phyloP scores from a whole-genome alignment of 1,140 invertebrate genomes.

The Lamellibrachia luymesi region DNA sequence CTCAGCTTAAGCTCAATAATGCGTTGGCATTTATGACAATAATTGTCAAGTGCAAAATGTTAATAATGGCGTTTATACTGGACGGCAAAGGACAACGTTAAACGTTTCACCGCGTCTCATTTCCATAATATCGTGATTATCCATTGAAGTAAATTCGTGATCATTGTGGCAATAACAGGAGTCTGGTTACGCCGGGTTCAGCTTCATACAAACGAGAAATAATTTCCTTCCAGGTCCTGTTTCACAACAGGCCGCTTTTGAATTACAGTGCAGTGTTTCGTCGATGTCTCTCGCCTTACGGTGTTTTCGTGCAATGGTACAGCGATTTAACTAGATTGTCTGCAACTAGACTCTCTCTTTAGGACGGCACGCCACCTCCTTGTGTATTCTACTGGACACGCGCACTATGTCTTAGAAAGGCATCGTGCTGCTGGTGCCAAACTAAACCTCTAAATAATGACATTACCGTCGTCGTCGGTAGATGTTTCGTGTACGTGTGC shows the following conservation, averaged over 20 bases:
- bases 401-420: not conserved
- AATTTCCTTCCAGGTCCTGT: not conserved
- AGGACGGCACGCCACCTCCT: not conserved
- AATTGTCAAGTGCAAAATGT: not conserved
- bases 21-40: not conserved
- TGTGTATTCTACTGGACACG: not conserved
- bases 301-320: not conserved
- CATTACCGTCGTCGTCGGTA: not conserved
- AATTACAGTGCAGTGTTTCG: not conserved
- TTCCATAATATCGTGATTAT: not conserved
- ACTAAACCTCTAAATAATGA: not conserved
- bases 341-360: not conserved
- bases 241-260: not conserved
- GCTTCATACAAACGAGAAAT: not conserved
- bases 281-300: not conserved
- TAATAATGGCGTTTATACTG: not conserved
- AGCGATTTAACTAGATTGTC: not conserved
- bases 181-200: not conserved
- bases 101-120: not conserved
- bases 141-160: not conserved
- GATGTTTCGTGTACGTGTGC: not conserved
- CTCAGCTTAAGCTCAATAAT: not conserved
- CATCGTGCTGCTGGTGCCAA: not conserved
- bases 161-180: not conserved
- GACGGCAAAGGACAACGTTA: not conserved